Base-by-base conservation (phyloP, 2,113 vertebrate genomes). In the Eubucco bourcierii region DNA sequence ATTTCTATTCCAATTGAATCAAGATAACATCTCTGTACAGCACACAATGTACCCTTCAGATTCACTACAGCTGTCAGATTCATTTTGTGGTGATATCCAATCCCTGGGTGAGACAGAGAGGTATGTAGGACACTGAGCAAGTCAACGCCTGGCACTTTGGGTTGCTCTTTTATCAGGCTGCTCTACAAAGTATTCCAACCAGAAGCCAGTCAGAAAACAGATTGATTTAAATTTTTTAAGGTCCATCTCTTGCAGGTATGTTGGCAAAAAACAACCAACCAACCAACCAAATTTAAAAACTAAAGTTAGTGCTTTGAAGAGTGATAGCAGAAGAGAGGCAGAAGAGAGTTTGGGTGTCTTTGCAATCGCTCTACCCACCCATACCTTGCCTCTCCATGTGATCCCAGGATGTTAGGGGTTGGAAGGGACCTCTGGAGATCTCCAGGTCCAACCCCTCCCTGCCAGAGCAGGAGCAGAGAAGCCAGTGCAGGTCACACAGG, bases 41-140 rank as follows among this genome's bases (percentile, higher is more conserved):
- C 92, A 92, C 81, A 76, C 87, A 91, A 80, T 92, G 90, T 95
- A 71, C 87, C 74, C 67, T 90, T 72, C 87, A 66, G 61, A 94
- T 84, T 78, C 77, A 58, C 90, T 84, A 77, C 56, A 94, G 84
- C 80, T 88, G 87, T 90, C 93, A 90, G 91, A 78, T 88, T 66
- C 52, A 84, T 92, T 88, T 86, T 88, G 65, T 46, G 52, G 56
- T 2, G 27, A 70, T 85, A 92, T 59, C 41, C 64, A 87, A 81
- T 83, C 81, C 67, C 68, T 59, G 59, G 39, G 65, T 53, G 71
- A 90, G 74, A 44, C 92, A 81, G 53, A n/a, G 44, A 73, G 33
- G 46, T 73, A 79, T 75, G 93, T 58, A 74, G 71, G 80, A 92
- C 86, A 93, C 61, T 14, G 7, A 71, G 59, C 60, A 79, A 84